phyloP scores from a whole-genome alignment of 2,113 vertebrate species.

The Megaceryle torquata region DNA sequence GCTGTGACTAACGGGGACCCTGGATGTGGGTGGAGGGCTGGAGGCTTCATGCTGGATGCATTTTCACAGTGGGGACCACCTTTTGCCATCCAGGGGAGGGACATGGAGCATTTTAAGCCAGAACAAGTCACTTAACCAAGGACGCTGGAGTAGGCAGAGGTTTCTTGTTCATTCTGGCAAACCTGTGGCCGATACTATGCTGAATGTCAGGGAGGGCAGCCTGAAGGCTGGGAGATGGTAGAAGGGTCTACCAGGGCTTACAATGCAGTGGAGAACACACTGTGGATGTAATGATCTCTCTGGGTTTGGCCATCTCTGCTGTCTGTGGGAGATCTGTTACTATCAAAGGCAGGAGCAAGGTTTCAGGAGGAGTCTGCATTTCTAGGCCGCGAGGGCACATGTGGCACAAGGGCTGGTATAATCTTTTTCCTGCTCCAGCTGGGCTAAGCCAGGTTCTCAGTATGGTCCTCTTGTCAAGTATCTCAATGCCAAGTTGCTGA shows the following conservation, averaged over 20 bases:
- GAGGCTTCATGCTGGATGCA: neutral
- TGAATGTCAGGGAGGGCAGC: neutral
- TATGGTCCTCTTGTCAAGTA: fast-evolving
- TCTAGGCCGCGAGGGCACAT: neutral
- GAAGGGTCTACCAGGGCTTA: neutral
- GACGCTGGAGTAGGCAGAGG: slow-evolving; percentile 50
- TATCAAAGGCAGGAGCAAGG: neutral
- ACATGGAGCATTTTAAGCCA: neutral
- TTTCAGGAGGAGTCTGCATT: neutral
- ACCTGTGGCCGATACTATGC: neutral
- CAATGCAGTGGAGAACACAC: neutral
- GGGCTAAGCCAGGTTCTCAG: neutral
- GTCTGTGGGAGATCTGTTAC: neutral
- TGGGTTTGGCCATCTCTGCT: neutral
- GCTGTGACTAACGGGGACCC: slow-evolving; percentile 37
- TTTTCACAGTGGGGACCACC: slow-evolving; percentile 32
- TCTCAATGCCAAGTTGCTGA: neutral
- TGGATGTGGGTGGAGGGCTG: neutral
- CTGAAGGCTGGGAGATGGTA: neutral
- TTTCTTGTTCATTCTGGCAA: slow-evolving; percentile 30
- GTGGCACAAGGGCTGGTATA: neutral
- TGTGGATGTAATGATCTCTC: neutral
- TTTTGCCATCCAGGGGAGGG: neutral
- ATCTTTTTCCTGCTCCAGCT: neutral
- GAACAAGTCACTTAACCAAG: slow-evolving; percentile 33